phyloP scores from a whole-genome alignment of 2,113 vertebrate genomes.

The Menidia beryllina region DNA sequence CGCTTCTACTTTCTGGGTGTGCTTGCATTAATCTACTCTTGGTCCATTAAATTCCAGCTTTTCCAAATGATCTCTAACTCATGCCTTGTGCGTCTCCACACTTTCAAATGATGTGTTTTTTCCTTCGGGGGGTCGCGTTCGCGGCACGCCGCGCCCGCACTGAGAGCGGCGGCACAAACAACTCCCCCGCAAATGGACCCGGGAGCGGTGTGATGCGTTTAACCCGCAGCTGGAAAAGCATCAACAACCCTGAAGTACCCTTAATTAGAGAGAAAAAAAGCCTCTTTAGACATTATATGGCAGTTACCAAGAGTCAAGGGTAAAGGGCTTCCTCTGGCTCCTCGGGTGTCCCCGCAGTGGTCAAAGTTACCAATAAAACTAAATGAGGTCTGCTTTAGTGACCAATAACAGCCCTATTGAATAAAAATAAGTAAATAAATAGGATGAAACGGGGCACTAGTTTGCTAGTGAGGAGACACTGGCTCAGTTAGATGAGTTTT shows the following conservation, averaged over 20 bases:
- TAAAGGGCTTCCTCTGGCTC: slow-evolving; percentile 25
- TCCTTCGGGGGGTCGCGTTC: slow-evolving; percentile 22
- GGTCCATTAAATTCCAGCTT: slow-evolving; percentile 21
- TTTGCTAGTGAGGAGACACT: neutral
- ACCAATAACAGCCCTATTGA: slow-evolving; percentile 1
- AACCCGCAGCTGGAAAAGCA: slow-evolving; percentile 50
- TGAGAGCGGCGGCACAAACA: slow-evolving; percentile 45
- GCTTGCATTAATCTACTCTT: slow-evolving; percentile 26
- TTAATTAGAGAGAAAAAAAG: slow-evolving; percentile 52
- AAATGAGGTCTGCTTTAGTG: neutral
- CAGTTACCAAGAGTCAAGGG: slow-evolving; percentile 30
- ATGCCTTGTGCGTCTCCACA: slow-evolving; percentile 21
- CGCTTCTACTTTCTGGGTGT: slow-evolving; percentile 31
- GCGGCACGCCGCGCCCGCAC: slow-evolving; percentile 47
- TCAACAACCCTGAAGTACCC: slow-evolving; percentile 46
- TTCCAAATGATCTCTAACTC: slow-evolving; percentile 26
- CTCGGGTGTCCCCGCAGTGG: slow-evolving; percentile 15
- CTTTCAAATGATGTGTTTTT: slow-evolving; percentile 44
- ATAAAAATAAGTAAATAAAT: neutral
- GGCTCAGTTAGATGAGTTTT: too few species aligned
- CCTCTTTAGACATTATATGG: slow-evolving; percentile 46
- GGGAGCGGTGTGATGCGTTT: slow-evolving; percentile 37
- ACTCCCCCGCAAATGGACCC: slow-evolving; percentile 33
- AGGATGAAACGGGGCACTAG: neutral
- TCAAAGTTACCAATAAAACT: slow-evolving; percentile 37